Conservation (phyloP, 1,140 invertebrate genomes). For the Rhizoglyphus robini region DNA sequence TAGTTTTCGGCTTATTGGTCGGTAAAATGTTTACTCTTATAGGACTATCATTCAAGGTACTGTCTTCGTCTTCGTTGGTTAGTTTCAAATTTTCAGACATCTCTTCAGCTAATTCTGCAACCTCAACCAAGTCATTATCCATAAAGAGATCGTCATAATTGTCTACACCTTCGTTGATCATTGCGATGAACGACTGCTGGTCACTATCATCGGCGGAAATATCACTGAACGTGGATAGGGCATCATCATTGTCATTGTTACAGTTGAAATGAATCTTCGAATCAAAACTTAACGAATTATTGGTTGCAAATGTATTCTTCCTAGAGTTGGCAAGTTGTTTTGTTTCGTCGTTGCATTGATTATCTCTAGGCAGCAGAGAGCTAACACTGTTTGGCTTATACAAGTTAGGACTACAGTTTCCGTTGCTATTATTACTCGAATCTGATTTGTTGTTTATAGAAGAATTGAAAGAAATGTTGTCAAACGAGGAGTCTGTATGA, state of each 20-base stretch:
- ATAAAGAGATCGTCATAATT: background rate
- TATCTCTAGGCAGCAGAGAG: background rate
- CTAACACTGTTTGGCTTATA: too few relatives aligned
- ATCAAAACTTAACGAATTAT: background rate
- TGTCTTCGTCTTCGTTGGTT: background rate
- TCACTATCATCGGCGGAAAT: conserved; percentile 15
- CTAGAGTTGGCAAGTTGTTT: background rate
- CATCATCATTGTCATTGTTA: conserved; percentile 1
- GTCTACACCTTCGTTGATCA: background rate
- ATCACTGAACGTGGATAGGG: background rate
- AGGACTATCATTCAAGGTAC: background rate
- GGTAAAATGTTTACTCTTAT: background rate
- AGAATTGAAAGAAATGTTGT: too few relatives aligned
- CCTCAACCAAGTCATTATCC: background rate
- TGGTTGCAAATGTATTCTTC: background rate
- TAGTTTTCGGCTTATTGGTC: background rate
- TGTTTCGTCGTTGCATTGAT: background rate
- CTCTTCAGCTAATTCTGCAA: background rate
- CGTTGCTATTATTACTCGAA: too few relatives aligned
- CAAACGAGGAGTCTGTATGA: too few relatives aligned
- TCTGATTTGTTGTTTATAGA: too few relatives aligned
- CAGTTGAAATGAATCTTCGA: background rate
- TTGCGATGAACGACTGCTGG: conserved; percentile 8
- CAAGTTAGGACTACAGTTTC: too few relatives aligned
- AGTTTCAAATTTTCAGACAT: background rate